Evolutionary conservation across 2,797 vertebrate genomes (phyloP), one percentile per base, ranked within the genome.

Genomic region (Nyctalus aviator): DNA sequence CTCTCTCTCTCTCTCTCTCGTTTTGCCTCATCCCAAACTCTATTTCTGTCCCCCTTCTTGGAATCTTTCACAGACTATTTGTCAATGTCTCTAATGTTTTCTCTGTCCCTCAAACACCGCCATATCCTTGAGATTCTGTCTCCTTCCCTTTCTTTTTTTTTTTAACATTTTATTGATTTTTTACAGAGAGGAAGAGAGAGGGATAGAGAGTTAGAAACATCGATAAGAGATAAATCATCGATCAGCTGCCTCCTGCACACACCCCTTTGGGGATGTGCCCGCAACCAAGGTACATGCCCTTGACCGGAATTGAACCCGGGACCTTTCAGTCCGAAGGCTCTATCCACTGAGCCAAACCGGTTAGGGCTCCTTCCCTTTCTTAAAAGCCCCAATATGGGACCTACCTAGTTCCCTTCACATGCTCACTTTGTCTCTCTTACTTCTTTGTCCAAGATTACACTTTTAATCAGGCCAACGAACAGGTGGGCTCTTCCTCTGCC

Each of bases 401-500:
- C 78, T 64, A 4, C 30, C 32, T 78, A 92, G 18, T n/a, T 66
- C 66, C 20, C 35, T 62, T 84, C 50, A 35, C 9, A 9, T 53
- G 17, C 25, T 57, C 20, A 41, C 46, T 41, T 88, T 73, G 25
- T 87, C 59, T 83, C 55, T 77, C 35, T 62, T 37, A n/a, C 11
- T 78, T 96, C 68, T 87, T 92, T 88, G 30, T 88, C 46, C 57
- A 88, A 37, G 48, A 59, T 90, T 75, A 66, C 18, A n/a, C 46
- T 48, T 48, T 50, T 12, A n/a, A 50, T n/a, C 73, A 41, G 27
- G 14, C 12, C 15, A 25, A 81, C 30, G 46, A 50, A 85, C 25
- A 32, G 27, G 3, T 46, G 44, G 23, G 10, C 44, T 66, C n/a
- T 90, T 37, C 32, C 13, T 91, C 32, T 87, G 68, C 32, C 68